Conservation (phyloP, 2,113 vertebrate species). For the Gavia stellata region DNA sequence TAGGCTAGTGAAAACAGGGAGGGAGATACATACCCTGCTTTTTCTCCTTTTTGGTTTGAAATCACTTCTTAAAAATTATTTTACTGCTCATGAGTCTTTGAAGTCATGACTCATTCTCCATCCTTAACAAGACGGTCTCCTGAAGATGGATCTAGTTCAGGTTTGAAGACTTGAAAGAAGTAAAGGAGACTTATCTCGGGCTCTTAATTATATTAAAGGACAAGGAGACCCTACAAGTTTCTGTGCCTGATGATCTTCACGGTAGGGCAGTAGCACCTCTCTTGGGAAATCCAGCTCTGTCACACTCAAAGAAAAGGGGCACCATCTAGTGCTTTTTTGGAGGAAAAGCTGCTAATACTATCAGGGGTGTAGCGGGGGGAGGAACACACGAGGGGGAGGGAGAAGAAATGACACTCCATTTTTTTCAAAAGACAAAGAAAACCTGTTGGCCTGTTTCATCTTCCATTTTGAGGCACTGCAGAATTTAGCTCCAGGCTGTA, state of each 20-base stretch:
- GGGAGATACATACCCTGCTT: neutral
- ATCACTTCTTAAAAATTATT: neutral
- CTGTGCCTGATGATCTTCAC: slow-evolving; percentile 33
- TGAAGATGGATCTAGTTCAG: neutral
- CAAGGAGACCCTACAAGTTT: slow-evolving; percentile 3
- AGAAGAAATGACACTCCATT: slow-evolving; percentile 42
- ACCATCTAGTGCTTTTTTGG: slow-evolving; percentile 91
- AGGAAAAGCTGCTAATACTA: slow-evolving; percentile 74
- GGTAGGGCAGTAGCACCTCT: slow-evolving; percentile 52
- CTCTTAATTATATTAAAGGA: neutral
- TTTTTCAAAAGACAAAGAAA: slow-evolving; percentile 51
- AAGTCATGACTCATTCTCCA: neutral
- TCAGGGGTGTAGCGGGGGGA: neutral
- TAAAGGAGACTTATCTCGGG: neutral
- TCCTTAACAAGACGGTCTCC: neutral
- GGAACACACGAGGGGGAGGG: neutral
- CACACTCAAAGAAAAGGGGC: slow-evolving; percentile 83
- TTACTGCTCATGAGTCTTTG: neutral
- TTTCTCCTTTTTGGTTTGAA: neutral
- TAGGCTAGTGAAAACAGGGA: neutral
- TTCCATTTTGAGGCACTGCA: slow-evolving; percentile 42
- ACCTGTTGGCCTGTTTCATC: slow-evolving; percentile 59
- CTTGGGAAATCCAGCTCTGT: slow-evolving; percentile 55
- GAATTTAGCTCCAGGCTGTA: slow-evolving; percentile 34
- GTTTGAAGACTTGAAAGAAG: neutral